Percentiles rank a stretch among this genome's conserved stretches.
phyloP scores from a whole-genome alignment of 1,140 invertebrate genomes.

The silkworm (Bombyx mori) region DNA sequence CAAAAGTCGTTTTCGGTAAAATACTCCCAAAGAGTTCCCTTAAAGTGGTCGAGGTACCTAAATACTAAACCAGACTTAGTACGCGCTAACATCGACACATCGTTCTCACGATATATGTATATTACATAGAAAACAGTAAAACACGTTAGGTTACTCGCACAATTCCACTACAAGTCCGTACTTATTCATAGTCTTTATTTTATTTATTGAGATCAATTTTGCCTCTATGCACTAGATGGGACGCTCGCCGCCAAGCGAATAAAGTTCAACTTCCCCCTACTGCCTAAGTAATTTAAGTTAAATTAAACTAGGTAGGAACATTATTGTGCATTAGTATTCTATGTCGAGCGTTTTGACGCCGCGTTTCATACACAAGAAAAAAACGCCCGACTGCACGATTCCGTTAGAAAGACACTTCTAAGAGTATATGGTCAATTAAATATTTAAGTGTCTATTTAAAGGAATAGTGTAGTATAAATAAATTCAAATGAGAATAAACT shows the following conservation, averaged over 20 bases:
- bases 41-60: constrained; percentile 60
- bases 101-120: constrained; percentile 42
- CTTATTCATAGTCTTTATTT: constrained; percentile 58
- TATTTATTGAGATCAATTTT: constrained; percentile 67
- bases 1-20: constrained; percentile 58
- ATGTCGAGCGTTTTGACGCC: not conserved
- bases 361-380: not conserved
- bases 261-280: constrained; percentile 14
- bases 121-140: constrained; percentile 64
- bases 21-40: constrained; percentile 43
- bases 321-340: constrained; percentile 7
- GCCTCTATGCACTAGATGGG: constrained; percentile 53
- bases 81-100: constrained; percentile 64
- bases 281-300: constrained; percentile 11
- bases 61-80: constrained; percentile 57
- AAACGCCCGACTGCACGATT: constrained; percentile 7
- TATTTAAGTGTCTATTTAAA: constrained; percentile 21
- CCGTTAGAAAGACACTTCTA: constrained; percentile 20
- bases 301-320: constrained; percentile 12
- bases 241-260: constrained; percentile 27
- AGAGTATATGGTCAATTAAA: constrained; percentile 13
- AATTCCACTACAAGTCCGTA: constrained; percentile 64
- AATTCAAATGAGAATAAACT: not conserved
- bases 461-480: constrained; percentile 15
- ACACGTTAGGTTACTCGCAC: constrained; percentile 55